A percentile compares a stretch with the other conserved stretches of the same genome.
These are phyloP conservation scores for Stegana nigrithorax DNA, from an alignment of 2,888 invertebrate genomes.

Conservation along the genomic window DNA sequence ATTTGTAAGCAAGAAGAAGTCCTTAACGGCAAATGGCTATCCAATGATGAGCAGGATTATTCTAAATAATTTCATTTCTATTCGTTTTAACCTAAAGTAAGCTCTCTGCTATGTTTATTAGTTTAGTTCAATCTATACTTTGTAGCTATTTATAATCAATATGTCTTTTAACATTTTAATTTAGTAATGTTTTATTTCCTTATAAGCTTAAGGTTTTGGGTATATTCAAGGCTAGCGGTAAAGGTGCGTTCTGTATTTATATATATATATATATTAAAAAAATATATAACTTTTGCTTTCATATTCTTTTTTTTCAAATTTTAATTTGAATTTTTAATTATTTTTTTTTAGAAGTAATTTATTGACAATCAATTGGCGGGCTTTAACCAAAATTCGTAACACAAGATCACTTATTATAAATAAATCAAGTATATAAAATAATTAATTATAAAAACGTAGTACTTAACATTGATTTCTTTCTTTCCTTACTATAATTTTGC, in stretches of 20 bases:
- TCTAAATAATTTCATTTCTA: too few relatives aligned
- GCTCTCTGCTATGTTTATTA: too few relatives aligned
- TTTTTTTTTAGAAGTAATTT: background rate
- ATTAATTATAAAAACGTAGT: background rate
- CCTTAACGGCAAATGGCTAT: too few relatives aligned
- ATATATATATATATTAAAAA: too few relatives aligned
- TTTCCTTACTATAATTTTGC: constrained; percentile 50
- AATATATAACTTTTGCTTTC: too few relatives aligned
- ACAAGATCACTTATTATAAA: background rate
- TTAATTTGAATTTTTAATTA: background rate
- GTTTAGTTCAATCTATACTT: too few relatives aligned
- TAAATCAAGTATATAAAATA: background rate
- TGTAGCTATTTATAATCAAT: background rate
- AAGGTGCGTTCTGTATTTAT: constrained; percentile 49
- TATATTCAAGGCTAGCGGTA: constrained; percentile 56
- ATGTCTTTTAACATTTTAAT: constrained; percentile 26
- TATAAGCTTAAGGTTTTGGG: constrained; percentile 60
- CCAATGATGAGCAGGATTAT: too few relatives aligned
- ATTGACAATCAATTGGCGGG: constrained; percentile 10
- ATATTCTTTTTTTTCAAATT: constrained; percentile 20
- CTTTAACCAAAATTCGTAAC: constrained; percentile 14
- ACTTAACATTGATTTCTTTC: too few relatives aligned
- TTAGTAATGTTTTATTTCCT: constrained; percentile 32
- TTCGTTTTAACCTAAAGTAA: too few relatives aligned
- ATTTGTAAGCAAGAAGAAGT: too few relatives aligned